Conservation (phyloP, 2,797 vertebrate genomes). For the Molossus molossus region DNA sequence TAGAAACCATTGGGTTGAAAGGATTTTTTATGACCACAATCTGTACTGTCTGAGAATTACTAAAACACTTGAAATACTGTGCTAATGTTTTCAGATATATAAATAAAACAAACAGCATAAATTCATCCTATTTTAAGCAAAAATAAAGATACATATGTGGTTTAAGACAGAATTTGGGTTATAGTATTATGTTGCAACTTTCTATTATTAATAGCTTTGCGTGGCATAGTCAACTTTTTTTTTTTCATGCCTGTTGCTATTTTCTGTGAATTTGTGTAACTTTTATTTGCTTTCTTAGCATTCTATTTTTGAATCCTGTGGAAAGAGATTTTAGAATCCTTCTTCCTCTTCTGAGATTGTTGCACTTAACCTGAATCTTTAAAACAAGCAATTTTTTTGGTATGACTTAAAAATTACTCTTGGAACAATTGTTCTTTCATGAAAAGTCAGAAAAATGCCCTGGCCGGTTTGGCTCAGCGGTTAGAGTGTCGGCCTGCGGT, state of each 20-base stretch:
- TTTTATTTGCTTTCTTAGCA: conserved; percentile 69
- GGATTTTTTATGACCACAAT: conserved; percentile 7
- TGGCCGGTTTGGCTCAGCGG: no score
- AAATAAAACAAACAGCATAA: conserved; percentile 73
- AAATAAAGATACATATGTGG: conserved; percentile 25
- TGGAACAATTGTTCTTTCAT: conserved; percentile 24
- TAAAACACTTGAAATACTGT: conserved; percentile 74
- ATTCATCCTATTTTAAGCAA: conserved; percentile 70
- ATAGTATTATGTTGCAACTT: conserved; percentile 55
- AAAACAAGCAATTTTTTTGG: conserved; percentile 7
- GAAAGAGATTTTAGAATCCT: conserved; percentile 34
- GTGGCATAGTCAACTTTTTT: conserved; percentile 20
- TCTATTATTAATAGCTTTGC: conserved; percentile 52
- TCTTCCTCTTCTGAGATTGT: conserved; percentile 52
- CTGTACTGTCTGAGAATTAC: conserved; percentile 53
- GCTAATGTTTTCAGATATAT: conserved; percentile 73
- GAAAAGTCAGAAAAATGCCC: conserved; percentile 49
- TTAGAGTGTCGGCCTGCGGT: no score
- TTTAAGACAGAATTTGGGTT: conserved; percentile 41
- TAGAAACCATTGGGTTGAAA: conserved; percentile 47
- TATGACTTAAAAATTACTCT: conserved; percentile 56
- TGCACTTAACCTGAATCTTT: conserved; percentile 41
- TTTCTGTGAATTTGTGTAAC: conserved; percentile 68
- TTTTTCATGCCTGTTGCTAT: conserved; percentile 47
- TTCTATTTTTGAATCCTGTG: conserved; percentile 64